These are phyloP conservation scores for Podarcis siculus DNA, from an alignment of 2,797 vertebrate species.

Conservation along the genomic window DNA sequence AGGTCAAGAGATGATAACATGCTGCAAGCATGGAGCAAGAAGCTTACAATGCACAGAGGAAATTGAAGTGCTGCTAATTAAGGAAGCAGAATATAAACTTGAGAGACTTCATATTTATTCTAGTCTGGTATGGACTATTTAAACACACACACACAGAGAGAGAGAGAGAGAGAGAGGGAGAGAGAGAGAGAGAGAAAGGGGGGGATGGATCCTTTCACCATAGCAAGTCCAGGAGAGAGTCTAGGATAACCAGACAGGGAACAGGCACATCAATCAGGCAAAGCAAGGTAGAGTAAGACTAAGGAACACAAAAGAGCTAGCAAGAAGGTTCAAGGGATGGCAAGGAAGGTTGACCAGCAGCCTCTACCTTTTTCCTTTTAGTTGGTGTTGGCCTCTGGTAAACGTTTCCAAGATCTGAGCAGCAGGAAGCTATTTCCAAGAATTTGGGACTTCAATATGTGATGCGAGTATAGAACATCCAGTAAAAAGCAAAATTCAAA, in stretches of 20 bases:
- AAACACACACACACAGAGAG: neutral
- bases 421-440: neutral
- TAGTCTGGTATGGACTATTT: neutral
- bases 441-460: neutral
- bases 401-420: neutral
- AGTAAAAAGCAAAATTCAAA: neutral
- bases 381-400: neutral
- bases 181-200: too few relatives aligned
- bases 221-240: neutral
- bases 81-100: neutral
- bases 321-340: neutral
- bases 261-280: neutral
- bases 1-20: constrained; percentile 40
- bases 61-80: neutral
- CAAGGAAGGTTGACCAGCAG: neutral
- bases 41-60: fast-evolving
- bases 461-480: neutral
- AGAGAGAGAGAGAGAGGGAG: too few relatives aligned
- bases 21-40: constrained; percentile 49
- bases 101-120: neutral
- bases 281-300: neutral
- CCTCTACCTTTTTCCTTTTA: neutral
- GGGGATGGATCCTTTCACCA: neutral
- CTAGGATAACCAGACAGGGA: neutral
- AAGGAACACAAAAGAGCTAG: neutral